A percentile compares a stretch with the other conserved stretches of the same genome.
phyloP scores from a whole-genome alignment of 1,140 invertebrate species.

The Cydia strobilella region DNA sequence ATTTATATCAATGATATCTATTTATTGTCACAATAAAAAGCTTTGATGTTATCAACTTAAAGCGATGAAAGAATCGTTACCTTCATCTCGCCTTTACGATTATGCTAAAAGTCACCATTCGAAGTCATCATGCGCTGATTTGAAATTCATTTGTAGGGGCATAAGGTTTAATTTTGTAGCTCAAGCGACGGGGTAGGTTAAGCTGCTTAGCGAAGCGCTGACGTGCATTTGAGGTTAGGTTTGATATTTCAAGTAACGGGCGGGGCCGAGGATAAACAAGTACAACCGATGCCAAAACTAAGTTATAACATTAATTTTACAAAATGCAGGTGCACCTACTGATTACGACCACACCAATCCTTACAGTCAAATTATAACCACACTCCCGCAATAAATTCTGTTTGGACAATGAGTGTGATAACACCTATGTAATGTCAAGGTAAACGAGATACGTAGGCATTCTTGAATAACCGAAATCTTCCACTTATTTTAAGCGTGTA shows the following conservation, averaged over 20 bases:
- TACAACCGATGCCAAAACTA: conserved; percentile 49
- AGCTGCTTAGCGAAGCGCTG: conserved; percentile 70
- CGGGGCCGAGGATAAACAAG: conserved; percentile 48
- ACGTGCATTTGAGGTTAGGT: conserved; percentile 62
- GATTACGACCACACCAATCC: no score
- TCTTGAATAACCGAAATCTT: not conserved
- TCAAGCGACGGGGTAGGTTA: conserved; percentile 55
- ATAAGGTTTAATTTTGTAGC: conserved; percentile 50
- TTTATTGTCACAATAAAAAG: conserved; percentile 78
- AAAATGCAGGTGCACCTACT: not conserved
- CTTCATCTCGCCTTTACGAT: conserved; percentile 65
- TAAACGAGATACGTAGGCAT: not conserved
- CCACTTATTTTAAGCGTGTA: not conserved
- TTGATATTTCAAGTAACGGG: conserved; percentile 69
- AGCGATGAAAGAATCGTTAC: conserved; percentile 76
- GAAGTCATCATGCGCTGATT: conserved; percentile 32
- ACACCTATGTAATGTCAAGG: not conserved
- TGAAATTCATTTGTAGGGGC: conserved; percentile 33
- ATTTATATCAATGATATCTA: conserved; percentile 78
- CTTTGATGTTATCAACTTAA: conserved; percentile 73
- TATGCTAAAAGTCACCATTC: conserved; percentile 73
- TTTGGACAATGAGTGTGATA: not conserved
- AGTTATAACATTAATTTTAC: conserved; percentile 35
- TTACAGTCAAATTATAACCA: not conserved
- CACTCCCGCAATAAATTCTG: not conserved